Evolutionary conservation across 1,140 invertebrate species (phyloP).

Genomic region (Apis florea): DNA sequence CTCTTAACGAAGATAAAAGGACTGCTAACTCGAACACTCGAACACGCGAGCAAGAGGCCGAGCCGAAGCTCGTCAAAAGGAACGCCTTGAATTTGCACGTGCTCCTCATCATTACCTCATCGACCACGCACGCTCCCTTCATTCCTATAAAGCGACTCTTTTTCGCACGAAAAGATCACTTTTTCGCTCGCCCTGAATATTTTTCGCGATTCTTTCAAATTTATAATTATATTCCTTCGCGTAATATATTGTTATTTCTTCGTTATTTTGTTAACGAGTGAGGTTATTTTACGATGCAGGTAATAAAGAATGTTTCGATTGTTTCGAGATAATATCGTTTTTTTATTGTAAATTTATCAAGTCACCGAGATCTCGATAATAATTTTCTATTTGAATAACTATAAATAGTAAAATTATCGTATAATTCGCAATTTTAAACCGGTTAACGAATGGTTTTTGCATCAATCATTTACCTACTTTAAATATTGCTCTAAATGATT

Average conservation of each 20-base stretch:
- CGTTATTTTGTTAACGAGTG: too few relatives aligned
- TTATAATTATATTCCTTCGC: background rate
- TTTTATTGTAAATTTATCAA: too few relatives aligned
- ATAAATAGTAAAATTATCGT: background rate
- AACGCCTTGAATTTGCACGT: slow-evolving; percentile 45
- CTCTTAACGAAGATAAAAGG: slow-evolving; percentile 51
- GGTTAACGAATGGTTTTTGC: background rate
- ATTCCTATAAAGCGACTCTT: background rate
- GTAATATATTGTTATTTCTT: background rate
- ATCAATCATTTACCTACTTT: background rate
- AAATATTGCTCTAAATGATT: background rate
- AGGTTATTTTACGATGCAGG: background rate
- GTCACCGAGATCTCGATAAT: background rate
- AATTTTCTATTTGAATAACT: background rate
- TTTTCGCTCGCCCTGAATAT: background rate
- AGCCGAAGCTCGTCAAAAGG: slow-evolving; percentile 22
- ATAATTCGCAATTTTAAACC: background rate
- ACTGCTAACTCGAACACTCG: slow-evolving; percentile 34
- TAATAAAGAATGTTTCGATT: too few relatives aligned
- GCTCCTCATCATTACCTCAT: slow-evolving; percentile 23
- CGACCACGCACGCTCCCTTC: slow-evolving; percentile 22
- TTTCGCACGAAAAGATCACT: background rate
- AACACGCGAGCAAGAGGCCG: slow-evolving; percentile 30
- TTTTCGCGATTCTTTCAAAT: background rate
- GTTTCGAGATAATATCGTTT: too few relatives aligned